Evolutionary conservation across 2,888 invertebrate species (phyloP).

Genomic region (Cosmorhoe ocellata): DNA sequence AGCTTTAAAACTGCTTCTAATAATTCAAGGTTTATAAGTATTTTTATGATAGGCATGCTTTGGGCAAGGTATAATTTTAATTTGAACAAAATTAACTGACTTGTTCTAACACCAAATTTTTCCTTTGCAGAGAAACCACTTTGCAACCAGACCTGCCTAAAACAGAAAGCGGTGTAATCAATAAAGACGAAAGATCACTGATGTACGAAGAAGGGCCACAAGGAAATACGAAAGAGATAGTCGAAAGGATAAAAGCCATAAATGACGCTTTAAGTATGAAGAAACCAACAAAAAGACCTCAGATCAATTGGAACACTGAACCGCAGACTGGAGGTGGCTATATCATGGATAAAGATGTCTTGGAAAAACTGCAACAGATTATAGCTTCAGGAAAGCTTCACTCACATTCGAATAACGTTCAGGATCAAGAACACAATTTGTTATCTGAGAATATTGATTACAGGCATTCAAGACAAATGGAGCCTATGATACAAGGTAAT

Average conservation of each 20-base stretch:
- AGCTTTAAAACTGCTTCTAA: conserved; percentile 50
- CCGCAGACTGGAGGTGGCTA: conserved; percentile 51
- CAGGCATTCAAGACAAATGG: conserved; percentile 45
- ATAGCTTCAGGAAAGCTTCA: conserved; percentile 63
- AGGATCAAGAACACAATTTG: conserved; percentile 44
- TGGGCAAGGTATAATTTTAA: conserved; percentile 7
- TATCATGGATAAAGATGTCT: conserved; percentile 59
- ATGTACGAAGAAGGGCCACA: conserved; percentile 46
- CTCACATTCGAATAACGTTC: conserved; percentile 36
- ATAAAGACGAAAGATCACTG: conserved; percentile 50
- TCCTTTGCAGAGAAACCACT: conserved; percentile 49
- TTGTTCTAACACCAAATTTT: conserved; percentile 22
- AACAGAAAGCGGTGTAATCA: conserved; percentile 27
- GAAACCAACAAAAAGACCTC: conserved; percentile 56
- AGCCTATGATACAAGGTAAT: conserved; percentile 30
- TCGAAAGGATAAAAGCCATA: conserved; percentile 80
- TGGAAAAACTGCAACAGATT: conserved; percentile 66
- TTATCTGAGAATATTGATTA: conserved; percentile 38
- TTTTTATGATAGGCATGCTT: conserved; percentile 16
- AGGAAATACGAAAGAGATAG: conserved; percentile 64
- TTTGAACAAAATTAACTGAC: not conserved
- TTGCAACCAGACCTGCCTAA: conserved; percentile 30
- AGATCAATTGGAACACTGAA: conserved; percentile 51
- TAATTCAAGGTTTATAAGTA: not conserved
- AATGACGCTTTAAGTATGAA: conserved; percentile 64